Percentiles rank a stretch among this genome's conserved stretches.
Conservation (phyloP, 1,140 invertebrate genomes). For the Dendroctonus valens region DNA sequence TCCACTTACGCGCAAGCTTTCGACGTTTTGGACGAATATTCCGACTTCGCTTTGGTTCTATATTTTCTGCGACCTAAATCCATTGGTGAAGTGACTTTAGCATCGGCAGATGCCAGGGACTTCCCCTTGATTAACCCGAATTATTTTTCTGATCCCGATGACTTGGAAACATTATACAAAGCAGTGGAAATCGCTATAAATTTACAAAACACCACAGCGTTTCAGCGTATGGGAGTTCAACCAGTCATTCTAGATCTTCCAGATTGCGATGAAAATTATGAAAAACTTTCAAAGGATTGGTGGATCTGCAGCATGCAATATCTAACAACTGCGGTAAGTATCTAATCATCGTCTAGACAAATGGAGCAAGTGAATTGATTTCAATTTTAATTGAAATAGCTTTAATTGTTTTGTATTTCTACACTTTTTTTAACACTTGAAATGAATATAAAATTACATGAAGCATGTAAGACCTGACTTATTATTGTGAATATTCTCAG, state of each 20-base stretch:
- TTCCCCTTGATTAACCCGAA: slow-evolving; percentile 80
- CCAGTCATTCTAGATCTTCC: slow-evolving; percentile 1
- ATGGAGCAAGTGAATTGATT: too few relatives aligned
- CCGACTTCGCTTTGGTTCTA: slow-evolving; percentile 47
- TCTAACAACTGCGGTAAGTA: neutral
- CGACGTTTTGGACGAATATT: neutral
- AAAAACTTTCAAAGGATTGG: slow-evolving; percentile 17
- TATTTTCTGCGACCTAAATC: slow-evolving; percentile 68
- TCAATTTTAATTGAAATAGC: too few relatives aligned
- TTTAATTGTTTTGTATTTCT: too few relatives aligned
- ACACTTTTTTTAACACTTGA: too few relatives aligned
- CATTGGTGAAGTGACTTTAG: slow-evolving; percentile 62
- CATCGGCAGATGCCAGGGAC: slow-evolving; percentile 65
- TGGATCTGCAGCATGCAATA: slow-evolving; percentile 17
- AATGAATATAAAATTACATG: too few relatives aligned
- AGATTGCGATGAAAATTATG: slow-evolving; percentile 11
- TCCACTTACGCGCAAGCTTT: neutral
- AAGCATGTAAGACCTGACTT: too few relatives aligned
- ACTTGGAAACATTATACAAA: slow-evolving; percentile 51
- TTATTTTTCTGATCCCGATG: slow-evolving; percentile 64
- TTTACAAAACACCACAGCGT: slow-evolving; percentile 52
- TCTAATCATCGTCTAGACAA: too few relatives aligned
- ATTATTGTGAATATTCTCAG: slow-evolving; percentile 1
- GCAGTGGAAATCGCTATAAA: slow-evolving; percentile 53
- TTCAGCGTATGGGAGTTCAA: slow-evolving; percentile 53